These are phyloP conservation scores for Heteropelma amictum DNA, from an alignment of 2,888 invertebrate genomes.

Conservation along the genomic window DNA sequence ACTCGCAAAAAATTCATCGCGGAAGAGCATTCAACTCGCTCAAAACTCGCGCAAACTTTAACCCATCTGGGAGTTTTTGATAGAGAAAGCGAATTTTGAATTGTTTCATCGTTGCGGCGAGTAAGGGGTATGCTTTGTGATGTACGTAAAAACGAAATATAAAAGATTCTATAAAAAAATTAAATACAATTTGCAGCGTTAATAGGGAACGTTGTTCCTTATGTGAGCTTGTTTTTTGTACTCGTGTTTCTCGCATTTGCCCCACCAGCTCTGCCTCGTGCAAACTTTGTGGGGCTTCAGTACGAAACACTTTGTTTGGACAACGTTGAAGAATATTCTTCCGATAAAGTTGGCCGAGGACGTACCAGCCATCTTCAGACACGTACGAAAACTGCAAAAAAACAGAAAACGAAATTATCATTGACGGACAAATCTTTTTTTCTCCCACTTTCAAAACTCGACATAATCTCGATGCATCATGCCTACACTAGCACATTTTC, in stretches of 20 bases:
- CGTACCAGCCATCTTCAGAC: slow-evolving; percentile 91
- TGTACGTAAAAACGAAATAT: not conserved
- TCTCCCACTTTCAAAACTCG: too few species aligned
- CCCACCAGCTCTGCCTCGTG: slow-evolving; percentile 88
- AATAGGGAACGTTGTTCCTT: slow-evolving; percentile 86
- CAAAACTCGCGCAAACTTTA: too few species aligned
- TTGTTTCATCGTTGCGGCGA: not conserved
- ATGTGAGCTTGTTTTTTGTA: slow-evolving; percentile 86
- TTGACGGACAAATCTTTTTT: not conserved
- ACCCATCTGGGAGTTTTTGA: too few species aligned
- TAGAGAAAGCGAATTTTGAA: too few species aligned
- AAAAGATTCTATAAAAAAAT: not conserved
- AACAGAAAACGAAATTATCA: slow-evolving; percentile 48
- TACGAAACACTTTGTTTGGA: slow-evolving; percentile 96
- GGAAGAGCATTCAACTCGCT: too few species aligned
- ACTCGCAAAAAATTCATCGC: too few species aligned
- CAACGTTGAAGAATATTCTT: slow-evolving; percentile 95
- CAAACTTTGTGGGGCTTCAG: slow-evolving; percentile 89
- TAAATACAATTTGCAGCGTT: not conserved
- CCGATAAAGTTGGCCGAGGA: slow-evolving; percentile 94
- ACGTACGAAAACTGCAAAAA: slow-evolving; percentile 91
- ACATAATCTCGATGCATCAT: not conserved
- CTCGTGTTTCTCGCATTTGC: slow-evolving; percentile 86
- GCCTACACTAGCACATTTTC: not conserved
- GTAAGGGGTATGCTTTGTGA: not conserved